Conservation (phyloP, 2,888 invertebrate species). For the Napeogenes inachia region DNA sequence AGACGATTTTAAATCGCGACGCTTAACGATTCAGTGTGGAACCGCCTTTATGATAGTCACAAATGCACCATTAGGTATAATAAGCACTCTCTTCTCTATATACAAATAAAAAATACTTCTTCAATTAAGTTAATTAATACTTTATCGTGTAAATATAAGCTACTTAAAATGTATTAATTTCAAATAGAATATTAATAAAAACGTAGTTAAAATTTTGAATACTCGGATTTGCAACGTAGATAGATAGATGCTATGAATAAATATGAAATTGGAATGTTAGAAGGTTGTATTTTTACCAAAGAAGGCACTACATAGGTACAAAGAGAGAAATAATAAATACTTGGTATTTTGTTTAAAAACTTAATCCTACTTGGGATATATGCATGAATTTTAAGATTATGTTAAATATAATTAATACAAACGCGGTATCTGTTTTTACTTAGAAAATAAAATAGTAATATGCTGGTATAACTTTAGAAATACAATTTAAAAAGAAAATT, state of each 20-base stretch:
- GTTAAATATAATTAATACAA: not conserved
- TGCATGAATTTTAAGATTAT: not conserved
- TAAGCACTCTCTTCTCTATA: slow-evolving; percentile 64
- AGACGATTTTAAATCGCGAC: slow-evolving; percentile 1
- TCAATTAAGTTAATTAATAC: slow-evolving; percentile 16
- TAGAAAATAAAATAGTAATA: no score
- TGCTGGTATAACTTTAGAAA: no score
- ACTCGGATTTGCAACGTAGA: slow-evolving; percentile 3
- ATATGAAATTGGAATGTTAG: not conserved
- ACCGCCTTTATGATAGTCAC: slow-evolving; percentile 49
- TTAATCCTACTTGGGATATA: not conserved
- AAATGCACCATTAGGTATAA: slow-evolving; percentile 53
- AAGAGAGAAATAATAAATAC: slow-evolving; percentile 1
- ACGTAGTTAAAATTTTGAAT: slow-evolving; percentile 5
- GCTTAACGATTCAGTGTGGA: slow-evolving; percentile 16
- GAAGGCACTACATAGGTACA: slow-evolving; percentile 22
- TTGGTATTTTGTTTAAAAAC: not conserved
- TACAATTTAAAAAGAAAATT: no score
- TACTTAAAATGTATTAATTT: slow-evolving; percentile 4
- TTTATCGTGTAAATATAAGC: slow-evolving; percentile 10
- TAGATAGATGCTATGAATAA: not conserved
- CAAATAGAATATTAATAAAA: slow-evolving; percentile 6
- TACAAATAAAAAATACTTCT: slow-evolving; percentile 51
- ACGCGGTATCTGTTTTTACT: no score
- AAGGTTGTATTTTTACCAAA: slow-evolving; percentile 13